Evolutionary conservation across 2,797 vertebrate genomes (phyloP), one percentile per base, ranked within the genome.

Genomic region (Sphaeramia orbicularis): DNA sequence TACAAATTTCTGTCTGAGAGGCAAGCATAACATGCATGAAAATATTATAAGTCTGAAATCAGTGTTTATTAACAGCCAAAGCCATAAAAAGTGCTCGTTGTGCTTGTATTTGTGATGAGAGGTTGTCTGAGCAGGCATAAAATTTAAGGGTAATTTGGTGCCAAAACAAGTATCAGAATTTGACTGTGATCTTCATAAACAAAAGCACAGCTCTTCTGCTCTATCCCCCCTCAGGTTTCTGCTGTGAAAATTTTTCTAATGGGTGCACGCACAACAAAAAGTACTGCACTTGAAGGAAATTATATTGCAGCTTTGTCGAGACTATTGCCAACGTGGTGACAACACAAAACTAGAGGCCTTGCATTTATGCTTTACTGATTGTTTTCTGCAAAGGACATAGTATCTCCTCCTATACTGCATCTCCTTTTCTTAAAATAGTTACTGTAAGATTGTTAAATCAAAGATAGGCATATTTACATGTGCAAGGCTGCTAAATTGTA

Each of bases 181-280:
- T 4, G 40, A 42, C 8, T 7, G 15, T 68, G 10, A 58, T 78
- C 56, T 71, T 51, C 70, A 74, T 70, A 51, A 64, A 69, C 57
- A 70, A 44, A 40, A 53, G 16, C 54, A 48, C 78, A 75, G 66
- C 57, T 64, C 59, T 57, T 69, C 49, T 56, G 65, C 60, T 79
- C 45, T 53, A 71, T 15, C 57, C n/a, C 52, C 52, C 51, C 44
- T 65, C 57, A 9, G 11, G 18, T 67, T 58, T 10, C 15, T 60
- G 27, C 38, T 53, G 42, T 42, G 18, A 1, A 61, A 65, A 58
- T 16, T 52, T 3, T 32, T 52, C 3, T 32, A 49, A 49, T 49
- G 59, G 48, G 7, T 60, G 47, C 32, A n/a, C 36, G n/a, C 24
- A 38, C 40, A 30, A 74, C 41, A 80, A 73, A n/a, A 76, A 77